Evolutionary conservation across 2,888 invertebrate species (phyloP).

Genomic region (Acanthoscelides obtectus): DNA sequence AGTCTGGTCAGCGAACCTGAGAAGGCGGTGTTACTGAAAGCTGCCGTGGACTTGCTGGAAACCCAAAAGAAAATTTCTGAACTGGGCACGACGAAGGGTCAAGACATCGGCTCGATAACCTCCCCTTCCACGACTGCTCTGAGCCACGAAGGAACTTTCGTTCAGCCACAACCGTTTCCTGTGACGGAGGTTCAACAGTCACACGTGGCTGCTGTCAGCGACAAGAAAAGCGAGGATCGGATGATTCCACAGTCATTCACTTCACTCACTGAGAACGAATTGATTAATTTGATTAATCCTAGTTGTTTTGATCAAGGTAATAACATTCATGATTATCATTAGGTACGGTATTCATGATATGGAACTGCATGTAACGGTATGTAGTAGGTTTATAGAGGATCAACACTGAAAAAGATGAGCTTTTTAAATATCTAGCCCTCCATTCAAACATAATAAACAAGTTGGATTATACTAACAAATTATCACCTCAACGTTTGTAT

Average conservation of each 20-base stretch:
- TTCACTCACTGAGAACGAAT: constrained; percentile 82
- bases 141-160: constrained; percentile 14
- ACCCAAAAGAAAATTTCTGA: constrained; percentile 58
- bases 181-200: constrained; percentile 33
- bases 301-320: constrained; percentile 82
- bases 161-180: constrained; percentile 28
- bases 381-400: too few relatives aligned
- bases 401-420: too few relatives aligned
- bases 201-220: constrained; percentile 33
- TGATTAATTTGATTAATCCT: constrained; percentile 84
- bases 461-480: too few relatives aligned
- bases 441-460: too few relatives aligned
- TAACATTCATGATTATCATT: constrained; percentile 17
- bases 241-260: constrained; percentile 71
- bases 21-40: constrained; percentile 72
- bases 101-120: constrained; percentile 29
- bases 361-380: background rate
- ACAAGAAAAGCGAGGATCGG: constrained; percentile 46
- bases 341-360: background rate
- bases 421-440: too few relatives aligned
- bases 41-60: constrained; percentile 66
- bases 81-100: constrained; percentile 35
- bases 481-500: too few relatives aligned
- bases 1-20: constrained; percentile 56
- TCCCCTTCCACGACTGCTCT: constrained; percentile 16